Evolutionary conservation across 2,797 vertebrate species (phyloP), one percentile per base, ranked within the genome.

Genomic region (Myotis findleyi): DNA sequence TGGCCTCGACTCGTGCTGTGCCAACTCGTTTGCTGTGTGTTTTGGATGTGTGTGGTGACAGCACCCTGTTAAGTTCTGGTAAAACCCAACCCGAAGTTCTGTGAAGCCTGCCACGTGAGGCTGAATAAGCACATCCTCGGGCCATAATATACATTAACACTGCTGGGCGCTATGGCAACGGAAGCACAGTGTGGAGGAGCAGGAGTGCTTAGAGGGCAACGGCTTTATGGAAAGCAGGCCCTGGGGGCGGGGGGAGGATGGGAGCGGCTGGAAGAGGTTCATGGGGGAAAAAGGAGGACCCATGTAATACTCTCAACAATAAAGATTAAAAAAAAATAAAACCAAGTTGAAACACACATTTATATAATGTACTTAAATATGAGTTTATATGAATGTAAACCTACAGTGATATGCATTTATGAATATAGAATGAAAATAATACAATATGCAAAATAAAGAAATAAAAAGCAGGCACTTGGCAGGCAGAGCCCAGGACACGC

Each of bases 41-140:
- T 95, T 95, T 95, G 95, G 89, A 89, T 93, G 96, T 57, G 1
- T 16, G 72, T 21, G 20, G 33, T 17, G 77, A 91, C 82, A 88
- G 95, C 96, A 94, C 96, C 93, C 66, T 84, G n/a, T 51, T 47
- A 49, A 72, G 57, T 53, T 81, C 62, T 85, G 92, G 77, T 77
- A 55, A 94, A 96, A 44, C 55, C 41, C 80, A 84, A 44, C 66
- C 10, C n/a, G 53, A 85, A 30, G 16, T 77, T n/a, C 57, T 16
- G 68, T 25, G 87, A 96, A 66, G 89, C 68, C 89, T 71, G 73
- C 71, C 81, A 79, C 1, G 73, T n/a, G 89, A 53, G 41, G 41
- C 21, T 88, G 91, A 88, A 92, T 71, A 76, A 88, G 80, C 73
- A 68, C 57, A 49, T 87, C 89, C 41, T 51, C 69, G 59, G 66